Base-by-base conservation (phyloP, 2,797 vertebrate genomes). In the Manis pentadactyla region DNA sequence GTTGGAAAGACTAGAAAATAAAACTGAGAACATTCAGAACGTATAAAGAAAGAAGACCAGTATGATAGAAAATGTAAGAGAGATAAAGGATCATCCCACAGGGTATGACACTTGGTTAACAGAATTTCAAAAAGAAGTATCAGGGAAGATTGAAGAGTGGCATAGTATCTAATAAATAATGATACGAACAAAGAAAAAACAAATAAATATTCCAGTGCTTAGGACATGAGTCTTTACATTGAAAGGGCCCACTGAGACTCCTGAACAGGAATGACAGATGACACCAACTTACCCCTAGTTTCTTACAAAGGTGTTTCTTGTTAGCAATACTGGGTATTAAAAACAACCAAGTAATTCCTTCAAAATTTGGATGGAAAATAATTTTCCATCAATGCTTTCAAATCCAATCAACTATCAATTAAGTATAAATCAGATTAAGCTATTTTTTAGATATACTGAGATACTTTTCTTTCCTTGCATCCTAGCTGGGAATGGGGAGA, bases 101-200 rank as follows among this genome's bases (percentile, higher is more conserved):
- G 25, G 42, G 4, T 21, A 46, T 3, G 8, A 74, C 53, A 85
- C 23, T 59, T 95, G 10, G 29, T 42, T 57, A 82, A 68, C 0
- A 77, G 25, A 89, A 89, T 57, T 85, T 29, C 66, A 81, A 31
- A 90, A 83, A 84, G 11, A 81, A 87, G 81, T 79, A 86, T 59
- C 57, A 42, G 46, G 81, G 74, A 94, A 92, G 51, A 61, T 6
- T 55, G 49, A 83, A 12, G 49, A 1, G 15, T 75, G 0, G 23
- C 59, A 19, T n/a, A 51, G 19, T 53, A 68, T 13, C 15, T 37
- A 78, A n/a, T 59, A 94, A 94, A 51, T 57, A 77, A 55, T 39
- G 46, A 46, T 46, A 46, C 2, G 46, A 46, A 46, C 46, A 46
- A 46, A 46, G 46, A 46, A 46, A 46, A 46, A 46, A 63, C 17